A percentile compares a stretch with the other conserved stretches of the same genome.
Evolutionary conservation across 2,888 invertebrate species (phyloP).

Genomic region (Ophion ventricosus): DNA sequence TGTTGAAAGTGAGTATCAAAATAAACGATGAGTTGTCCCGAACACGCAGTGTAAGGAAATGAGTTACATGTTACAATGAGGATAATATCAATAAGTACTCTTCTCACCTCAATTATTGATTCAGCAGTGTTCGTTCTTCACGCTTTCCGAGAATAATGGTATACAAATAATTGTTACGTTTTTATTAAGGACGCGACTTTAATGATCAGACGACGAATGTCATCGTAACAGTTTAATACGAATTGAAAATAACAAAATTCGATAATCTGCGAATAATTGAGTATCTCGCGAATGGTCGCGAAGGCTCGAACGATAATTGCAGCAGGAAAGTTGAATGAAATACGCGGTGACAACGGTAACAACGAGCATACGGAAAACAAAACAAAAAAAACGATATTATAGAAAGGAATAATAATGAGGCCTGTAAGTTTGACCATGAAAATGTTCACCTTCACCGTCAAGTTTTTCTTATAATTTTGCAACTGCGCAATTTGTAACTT

Average conservation of each 20-base stretch:
- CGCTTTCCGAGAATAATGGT: too few species aligned
- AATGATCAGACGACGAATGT: too few species aligned
- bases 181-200: too few species aligned
- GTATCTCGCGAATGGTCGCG: conserved; percentile 9
- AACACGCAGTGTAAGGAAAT: background rate
- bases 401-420: conserved; percentile 49
- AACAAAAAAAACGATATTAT: conserved; percentile 28
- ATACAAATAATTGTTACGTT: too few species aligned
- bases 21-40: background rate
- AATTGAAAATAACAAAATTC: background rate
- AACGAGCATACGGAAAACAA: conserved; percentile 7
- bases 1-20: background rate
- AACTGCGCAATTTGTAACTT: conserved; percentile 53
- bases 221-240: too few species aligned
- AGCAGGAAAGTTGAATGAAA: conserved; percentile 41
- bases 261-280: conserved; percentile 4
- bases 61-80: too few species aligned
- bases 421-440: conserved; percentile 66
- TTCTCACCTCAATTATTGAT: too few species aligned
- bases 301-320: conserved; percentile 15
- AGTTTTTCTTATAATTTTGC: conserved; percentile 46
- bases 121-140: too few species aligned
- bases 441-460: conserved; percentile 69
- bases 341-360: conserved; percentile 25
- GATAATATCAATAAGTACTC: too few species aligned